Conservation (phyloP, 2,888 invertebrate species). For the Prosapia bicincta region DNA sequence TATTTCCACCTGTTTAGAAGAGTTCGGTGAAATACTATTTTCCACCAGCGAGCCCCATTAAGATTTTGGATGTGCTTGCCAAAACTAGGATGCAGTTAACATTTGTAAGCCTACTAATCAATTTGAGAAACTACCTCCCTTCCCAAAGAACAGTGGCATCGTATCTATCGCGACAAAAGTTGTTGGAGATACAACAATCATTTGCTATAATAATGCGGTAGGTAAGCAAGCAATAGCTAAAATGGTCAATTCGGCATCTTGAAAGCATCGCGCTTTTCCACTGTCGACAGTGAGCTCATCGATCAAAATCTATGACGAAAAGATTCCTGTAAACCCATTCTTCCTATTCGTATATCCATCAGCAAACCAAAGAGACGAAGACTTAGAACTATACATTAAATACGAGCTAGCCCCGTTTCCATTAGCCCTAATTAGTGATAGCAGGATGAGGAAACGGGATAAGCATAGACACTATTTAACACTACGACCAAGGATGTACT, state of each 20-base stretch:
- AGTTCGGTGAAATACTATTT: slow-evolving; percentile 20
- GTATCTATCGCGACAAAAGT: slow-evolving; percentile 11
- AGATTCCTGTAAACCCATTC: slow-evolving; percentile 34
- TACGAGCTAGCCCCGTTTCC: slow-evolving; percentile 38
- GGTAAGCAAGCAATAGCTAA: slow-evolving; percentile 36
- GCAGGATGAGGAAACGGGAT: slow-evolving; percentile 35
- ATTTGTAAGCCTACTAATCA: slow-evolving; percentile 34
- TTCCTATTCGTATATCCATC: slow-evolving; percentile 37
- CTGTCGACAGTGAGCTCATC: slow-evolving; percentile 15
- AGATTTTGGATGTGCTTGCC: slow-evolving; percentile 34
- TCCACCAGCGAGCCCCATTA: slow-evolving; percentile 34
- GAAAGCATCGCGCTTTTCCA: neutral
- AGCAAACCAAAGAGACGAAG: slow-evolving; percentile 30
- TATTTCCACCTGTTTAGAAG: slow-evolving; percentile 34
- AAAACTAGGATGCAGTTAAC: slow-evolving; percentile 33
- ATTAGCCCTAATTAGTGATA: slow-evolving; percentile 32
- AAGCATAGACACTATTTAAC: slow-evolving; percentile 31
- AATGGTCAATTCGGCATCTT: slow-evolving; percentile 21
- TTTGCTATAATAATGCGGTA: slow-evolving; percentile 41
- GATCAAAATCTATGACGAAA: slow-evolving; percentile 29
- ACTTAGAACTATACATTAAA: slow-evolving; percentile 32
- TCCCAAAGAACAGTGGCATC: slow-evolving; percentile 27
- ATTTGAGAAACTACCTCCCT: slow-evolving; percentile 37
- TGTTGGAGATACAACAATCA: slow-evolving; percentile 33
- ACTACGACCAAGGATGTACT: slow-evolving; percentile 14